Evolutionary conservation across 2,797 vertebrate species (phyloP), one percentile per base, ranked within the genome.

Genomic region (Falco cherrug): DNA sequence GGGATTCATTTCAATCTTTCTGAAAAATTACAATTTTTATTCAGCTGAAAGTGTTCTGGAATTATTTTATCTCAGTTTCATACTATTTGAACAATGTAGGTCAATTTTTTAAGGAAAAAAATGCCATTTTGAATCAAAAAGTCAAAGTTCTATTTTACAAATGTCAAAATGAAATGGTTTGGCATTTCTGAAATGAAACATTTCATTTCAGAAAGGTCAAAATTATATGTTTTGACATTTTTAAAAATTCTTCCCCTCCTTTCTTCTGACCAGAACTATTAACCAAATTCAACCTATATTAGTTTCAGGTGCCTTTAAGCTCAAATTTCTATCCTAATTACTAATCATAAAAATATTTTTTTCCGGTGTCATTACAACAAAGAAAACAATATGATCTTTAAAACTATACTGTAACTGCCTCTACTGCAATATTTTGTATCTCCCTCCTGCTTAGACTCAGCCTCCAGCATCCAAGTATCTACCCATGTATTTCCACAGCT

Each of bases 121-220:
- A 70, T 64, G n/a, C 61, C 65, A 92, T 96, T 96, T 96, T 94
- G 84, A 94, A 93, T 83, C 70, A 96, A 93, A 93, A 96, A 96
- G 95, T 93, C 89, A 89, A 93, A 93, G 95, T 96, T 97, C 94
- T 73, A 73, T 87, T 96, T 86, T 84, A 93, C 79, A 96, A 96
- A 96, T 97, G 94, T 95, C 95, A 96, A 93, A 97, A 96, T 91
- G 73, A 96, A 92, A 95, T 67, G 57, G 89, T 96, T 95, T 95
- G 96, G 82, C 89, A 96, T 96, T 96, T 97, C 94, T 21, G 24
- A 95, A 97, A 93, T 51, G 79, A 96, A 96, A 96, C 50, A 94
- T 96, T 97, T 95, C 64, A 69, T 95, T 95, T 95, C 51, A 60
- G 61, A 95, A 95, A 96, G 96, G 94, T 97, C 91, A 96, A 96